Conservation (phyloP, 2,888 invertebrate genomes). For the Euphydryas editha region DNA sequence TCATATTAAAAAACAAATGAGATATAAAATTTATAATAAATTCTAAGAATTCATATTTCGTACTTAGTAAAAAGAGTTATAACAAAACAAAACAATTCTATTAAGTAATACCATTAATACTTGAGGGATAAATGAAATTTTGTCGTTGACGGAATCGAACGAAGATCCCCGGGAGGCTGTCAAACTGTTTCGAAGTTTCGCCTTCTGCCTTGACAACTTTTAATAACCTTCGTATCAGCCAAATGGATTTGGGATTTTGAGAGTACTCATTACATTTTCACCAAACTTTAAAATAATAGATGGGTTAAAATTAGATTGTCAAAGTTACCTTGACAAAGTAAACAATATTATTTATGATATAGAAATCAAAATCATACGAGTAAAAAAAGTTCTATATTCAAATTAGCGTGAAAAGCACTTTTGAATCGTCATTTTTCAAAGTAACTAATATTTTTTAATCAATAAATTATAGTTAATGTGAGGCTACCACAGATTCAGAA, state of each 20-base stretch:
- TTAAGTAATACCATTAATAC: conserved; percentile 45
- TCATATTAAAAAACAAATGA: background rate
- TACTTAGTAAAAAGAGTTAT: background rate
- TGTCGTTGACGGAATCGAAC: conserved; percentile 74
- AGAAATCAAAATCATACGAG: background rate
- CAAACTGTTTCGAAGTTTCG: conserved; percentile 70
- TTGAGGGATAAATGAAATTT: conserved; percentile 73
- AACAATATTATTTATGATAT: background rate
- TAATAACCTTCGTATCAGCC: conserved; percentile 78
- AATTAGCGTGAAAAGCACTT: too few species aligned
- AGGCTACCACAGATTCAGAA: too few species aligned
- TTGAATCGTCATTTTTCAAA: too few species aligned
- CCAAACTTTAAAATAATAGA: conserved; percentile 42
- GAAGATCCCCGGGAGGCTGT: conserved; percentile 67
- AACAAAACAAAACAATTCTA: conserved; percentile 32
- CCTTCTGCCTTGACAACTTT: conserved; percentile 76
- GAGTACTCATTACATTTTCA: conserved; percentile 54
- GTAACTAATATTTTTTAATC: too few species aligned
- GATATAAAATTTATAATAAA: too few species aligned
- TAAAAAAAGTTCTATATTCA: background rate
- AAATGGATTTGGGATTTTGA: conserved; percentile 71
- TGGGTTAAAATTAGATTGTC: background rate
- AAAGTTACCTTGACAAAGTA: too few species aligned
- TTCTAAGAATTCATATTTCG: background rate
- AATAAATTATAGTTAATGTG: too few species aligned